A percentile compares a stretch with the other conserved stretches of the same genome.
Evolutionary conservation across 2,888 invertebrate species (phyloP).

Genomic region (Phortica magna): DNA sequence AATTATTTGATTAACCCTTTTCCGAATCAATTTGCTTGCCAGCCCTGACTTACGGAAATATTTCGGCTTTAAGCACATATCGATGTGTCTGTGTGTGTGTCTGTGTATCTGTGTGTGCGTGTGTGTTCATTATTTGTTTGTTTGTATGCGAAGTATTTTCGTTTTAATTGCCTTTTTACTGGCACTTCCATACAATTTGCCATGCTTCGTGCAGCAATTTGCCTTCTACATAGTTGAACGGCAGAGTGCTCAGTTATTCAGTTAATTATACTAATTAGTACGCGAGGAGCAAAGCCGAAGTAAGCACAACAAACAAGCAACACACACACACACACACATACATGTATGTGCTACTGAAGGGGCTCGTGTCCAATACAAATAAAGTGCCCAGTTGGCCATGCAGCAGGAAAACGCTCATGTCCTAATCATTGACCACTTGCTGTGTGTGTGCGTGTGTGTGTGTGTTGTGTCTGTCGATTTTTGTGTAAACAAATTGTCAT

Average conservation of each 20-base stretch:
- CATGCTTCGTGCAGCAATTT: slow-evolving; percentile 70
- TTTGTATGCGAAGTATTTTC: slow-evolving; percentile 43
- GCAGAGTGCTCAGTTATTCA: slow-evolving; percentile 57
- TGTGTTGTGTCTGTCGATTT: background rate
- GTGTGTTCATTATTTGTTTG: background rate
- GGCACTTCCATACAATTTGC: slow-evolving; percentile 72
- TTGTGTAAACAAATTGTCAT: slow-evolving; percentile 41
- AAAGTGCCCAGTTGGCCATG: background rate
- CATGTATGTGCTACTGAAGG: background rate
- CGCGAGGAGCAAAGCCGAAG: slow-evolving; percentile 43
- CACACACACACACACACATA: background rate
- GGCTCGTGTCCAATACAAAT: slow-evolving; percentile 22
- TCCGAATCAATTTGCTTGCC: background rate
- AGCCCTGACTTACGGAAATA: background rate
- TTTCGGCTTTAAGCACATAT: background rate
- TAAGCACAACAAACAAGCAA: slow-evolving; percentile 8
- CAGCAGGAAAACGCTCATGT: slow-evolving; percentile 39
- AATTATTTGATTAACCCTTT: background rate
- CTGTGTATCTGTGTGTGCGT: slow-evolving; percentile 4
- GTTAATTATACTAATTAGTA: slow-evolving; percentile 73
- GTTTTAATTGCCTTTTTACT: slow-evolving; percentile 73
- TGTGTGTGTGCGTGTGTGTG: background rate
- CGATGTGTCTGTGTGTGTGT: background rate
- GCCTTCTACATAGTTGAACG: slow-evolving; percentile 41
- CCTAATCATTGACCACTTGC: slow-evolving; percentile 30